phyloP scores from a whole-genome alignment of 2,113 vertebrate species.

The Salvelinus alpinus region DNA sequence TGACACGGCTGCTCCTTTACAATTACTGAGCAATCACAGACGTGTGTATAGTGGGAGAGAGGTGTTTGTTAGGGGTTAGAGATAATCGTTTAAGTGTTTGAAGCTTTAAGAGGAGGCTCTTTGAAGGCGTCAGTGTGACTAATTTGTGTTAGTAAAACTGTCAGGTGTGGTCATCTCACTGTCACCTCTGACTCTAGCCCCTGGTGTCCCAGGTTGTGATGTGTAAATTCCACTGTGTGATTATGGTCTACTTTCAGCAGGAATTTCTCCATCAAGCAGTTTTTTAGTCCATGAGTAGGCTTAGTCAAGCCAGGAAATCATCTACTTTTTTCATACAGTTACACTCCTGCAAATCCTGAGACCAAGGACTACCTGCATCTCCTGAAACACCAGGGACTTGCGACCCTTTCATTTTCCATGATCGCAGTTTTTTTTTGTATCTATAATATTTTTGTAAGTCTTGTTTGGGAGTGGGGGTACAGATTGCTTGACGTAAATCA shows the following conservation, averaged over 20 bases:
- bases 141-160: slow-evolving; percentile 51
- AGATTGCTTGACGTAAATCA: not conserved
- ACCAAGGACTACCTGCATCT: too few relatives aligned
- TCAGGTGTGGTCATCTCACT: slow-evolving; percentile 32
- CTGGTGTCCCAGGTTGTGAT: not conserved
- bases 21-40: slow-evolving; percentile 59
- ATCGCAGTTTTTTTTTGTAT: too few relatives aligned
- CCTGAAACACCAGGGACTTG: too few relatives aligned
- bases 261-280: too few relatives aligned
- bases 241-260: too few relatives aligned
- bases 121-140: slow-evolving; percentile 52
- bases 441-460: too few relatives aligned
- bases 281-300: too few relatives aligned
- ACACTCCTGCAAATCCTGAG: too few relatives aligned
- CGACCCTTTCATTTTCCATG: too few relatives aligned
- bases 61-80: not conserved
- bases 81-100: slow-evolving; percentile 29
- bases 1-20: slow-evolving; percentile 58
- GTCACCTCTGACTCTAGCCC: not conserved
- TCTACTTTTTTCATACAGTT: too few relatives aligned
- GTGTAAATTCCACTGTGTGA: not conserved
- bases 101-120: slow-evolving; percentile 48
- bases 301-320: too few relatives aligned
- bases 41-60: slow-evolving; percentile 30
- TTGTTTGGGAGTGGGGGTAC: too few relatives aligned